Evolutionary conservation across 2,888 invertebrate genomes (phyloP).

Genomic region (Orthonevra nobilis): DNA sequence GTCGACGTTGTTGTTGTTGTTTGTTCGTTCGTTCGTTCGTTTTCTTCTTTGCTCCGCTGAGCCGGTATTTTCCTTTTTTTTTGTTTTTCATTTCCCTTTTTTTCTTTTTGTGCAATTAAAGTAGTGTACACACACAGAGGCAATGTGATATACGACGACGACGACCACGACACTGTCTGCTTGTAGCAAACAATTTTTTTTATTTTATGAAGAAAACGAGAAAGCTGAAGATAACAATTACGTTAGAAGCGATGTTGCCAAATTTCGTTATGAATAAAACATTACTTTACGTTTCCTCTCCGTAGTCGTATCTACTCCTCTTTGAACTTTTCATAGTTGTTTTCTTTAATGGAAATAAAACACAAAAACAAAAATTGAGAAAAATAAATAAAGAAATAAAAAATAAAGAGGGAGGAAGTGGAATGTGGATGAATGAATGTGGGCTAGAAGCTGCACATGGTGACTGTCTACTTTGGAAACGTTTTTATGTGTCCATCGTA

Average conservation of each 20-base stretch:
- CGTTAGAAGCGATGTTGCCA: slow-evolving; percentile 41
- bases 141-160: neutral
- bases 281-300: neutral
- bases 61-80: slow-evolving; percentile 47
- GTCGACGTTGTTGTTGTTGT: slow-evolving; percentile 8
- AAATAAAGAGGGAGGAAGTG: slow-evolving; percentile 2
- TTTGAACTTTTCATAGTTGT: neutral
- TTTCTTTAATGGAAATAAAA: slow-evolving; percentile 38
- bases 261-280: slow-evolving; percentile 18
- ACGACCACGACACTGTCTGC: slow-evolving; percentile 14
- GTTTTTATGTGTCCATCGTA: no score
- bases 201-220: slow-evolving; percentile 44
- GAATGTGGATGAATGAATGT: slow-evolving; percentile 16
- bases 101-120: slow-evolving; percentile 52
- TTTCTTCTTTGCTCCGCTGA: slow-evolving; percentile 23
- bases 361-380: no score
- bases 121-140: slow-evolving; percentile 9
- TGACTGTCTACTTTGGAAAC: no score
- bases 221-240: slow-evolving; percentile 51
- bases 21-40: no score
- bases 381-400: slow-evolving; percentile 49
- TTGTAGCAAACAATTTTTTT: slow-evolving; percentile 30
- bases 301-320: no score
- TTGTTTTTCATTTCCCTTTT: no score
- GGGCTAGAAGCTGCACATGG: slow-evolving; percentile 16